Percentiles rank a stretch among this genome's conserved stretches.
phyloP scores from a whole-genome alignment of 2,888 invertebrate genomes.

The Mythimna impura region DNA sequence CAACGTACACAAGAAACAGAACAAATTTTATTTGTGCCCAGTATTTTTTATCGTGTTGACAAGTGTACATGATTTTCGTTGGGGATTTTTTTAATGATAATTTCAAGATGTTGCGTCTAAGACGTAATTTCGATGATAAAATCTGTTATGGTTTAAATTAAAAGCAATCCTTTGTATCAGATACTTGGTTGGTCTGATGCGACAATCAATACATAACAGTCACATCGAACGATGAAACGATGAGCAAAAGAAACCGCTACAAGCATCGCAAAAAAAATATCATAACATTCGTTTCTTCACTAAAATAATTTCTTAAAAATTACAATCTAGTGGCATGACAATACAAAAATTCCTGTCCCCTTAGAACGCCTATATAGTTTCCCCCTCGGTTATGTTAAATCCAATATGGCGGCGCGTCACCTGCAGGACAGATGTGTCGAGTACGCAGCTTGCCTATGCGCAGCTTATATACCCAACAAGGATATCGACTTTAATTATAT shows the following conservation, averaged over 20 bases:
- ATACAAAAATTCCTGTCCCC: conserved; percentile 48
- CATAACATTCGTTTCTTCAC: background rate
- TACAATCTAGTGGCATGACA: conserved; percentile 14
- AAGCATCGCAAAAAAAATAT: background rate
- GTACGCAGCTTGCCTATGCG: conserved; percentile 78
- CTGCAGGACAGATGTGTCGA: conserved; percentile 82
- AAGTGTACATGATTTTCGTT: too few species aligned
- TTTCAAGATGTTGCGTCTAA: too few species aligned
- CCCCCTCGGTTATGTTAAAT: conserved; percentile 62
- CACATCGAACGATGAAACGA: background rate
- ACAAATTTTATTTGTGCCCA: too few species aligned
- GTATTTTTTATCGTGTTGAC: too few species aligned
- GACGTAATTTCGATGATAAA: too few species aligned
- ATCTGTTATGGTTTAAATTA: too few species aligned
- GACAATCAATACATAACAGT: background rate
- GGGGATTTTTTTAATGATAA: too few species aligned
- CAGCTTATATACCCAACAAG: conserved; percentile 46
- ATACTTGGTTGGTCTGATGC: background rate
- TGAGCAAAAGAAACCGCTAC: background rate
- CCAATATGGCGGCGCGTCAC: conserved; percentile 75
- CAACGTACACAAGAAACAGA: too few species aligned
- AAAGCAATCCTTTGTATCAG: too few species aligned
- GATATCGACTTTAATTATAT: conserved; percentile 57
- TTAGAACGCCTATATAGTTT: conserved; percentile 61
- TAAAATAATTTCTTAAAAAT: conserved; percentile 23